A percentile compares a stretch with the other conserved stretches of the same genome.
phyloP scores from a whole-genome alignment of 2,797 vertebrate genomes.

The Ispidina picta region DNA sequence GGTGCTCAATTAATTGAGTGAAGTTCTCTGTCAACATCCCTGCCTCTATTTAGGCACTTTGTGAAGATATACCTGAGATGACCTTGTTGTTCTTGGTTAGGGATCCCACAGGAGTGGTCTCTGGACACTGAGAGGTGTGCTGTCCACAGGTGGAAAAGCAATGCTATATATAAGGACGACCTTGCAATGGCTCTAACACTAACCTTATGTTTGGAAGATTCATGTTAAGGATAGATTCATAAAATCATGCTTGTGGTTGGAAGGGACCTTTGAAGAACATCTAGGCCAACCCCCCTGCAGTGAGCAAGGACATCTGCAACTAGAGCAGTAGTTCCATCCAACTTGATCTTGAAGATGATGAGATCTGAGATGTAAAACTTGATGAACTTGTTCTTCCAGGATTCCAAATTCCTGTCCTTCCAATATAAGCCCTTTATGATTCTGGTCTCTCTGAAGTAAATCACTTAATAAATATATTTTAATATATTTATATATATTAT shows the following conservation, averaged over 20 bases:
- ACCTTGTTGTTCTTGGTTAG: background rate
- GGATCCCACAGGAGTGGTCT: background rate
- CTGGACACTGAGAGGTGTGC: background rate
- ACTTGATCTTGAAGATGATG: background rate
- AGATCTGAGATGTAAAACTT: background rate
- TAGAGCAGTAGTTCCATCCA: background rate
- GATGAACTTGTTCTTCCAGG: background rate
- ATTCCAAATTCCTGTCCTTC: background rate
- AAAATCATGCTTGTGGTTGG: background rate
- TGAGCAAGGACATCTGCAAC: background rate
- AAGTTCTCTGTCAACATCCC: background rate
- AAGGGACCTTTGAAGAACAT: background rate
- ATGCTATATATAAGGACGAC: background rate
- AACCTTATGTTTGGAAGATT: background rate
- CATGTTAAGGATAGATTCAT: background rate
- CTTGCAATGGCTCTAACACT: fast-evolving
- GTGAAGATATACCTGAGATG: background rate
- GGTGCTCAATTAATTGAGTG: background rate
- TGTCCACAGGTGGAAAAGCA: background rate
- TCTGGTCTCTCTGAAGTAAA: background rate
- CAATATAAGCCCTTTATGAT: background rate
- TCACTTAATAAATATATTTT: no score
- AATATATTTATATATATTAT: no score
- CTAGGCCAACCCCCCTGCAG: background rate
- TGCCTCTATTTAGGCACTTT: background rate